Conservation (phyloP, 92 coral and sea anemone genomes). For the Anthopleura xanthogrammica region DNA sequence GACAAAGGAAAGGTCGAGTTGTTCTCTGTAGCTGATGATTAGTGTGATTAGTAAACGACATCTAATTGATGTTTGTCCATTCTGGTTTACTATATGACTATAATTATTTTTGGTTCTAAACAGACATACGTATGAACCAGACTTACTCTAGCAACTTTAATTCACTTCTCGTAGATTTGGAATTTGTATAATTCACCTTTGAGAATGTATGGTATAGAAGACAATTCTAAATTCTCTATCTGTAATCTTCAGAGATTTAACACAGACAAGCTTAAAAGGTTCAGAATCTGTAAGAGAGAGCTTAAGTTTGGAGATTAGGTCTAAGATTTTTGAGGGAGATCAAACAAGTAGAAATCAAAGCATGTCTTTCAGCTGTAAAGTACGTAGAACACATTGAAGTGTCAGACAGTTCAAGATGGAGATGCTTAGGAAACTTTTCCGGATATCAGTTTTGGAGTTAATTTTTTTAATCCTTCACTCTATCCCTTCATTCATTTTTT, state of each 20-base stretch:
- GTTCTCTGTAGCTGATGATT: background rate
- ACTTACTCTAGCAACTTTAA: background rate
- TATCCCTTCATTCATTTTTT: background rate
- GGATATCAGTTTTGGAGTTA: too few species aligned
- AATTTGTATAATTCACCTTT: background rate
- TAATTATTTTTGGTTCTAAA: background rate
- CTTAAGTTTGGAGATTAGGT: background rate
- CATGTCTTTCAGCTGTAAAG: background rate
- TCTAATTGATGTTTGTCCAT: background rate
- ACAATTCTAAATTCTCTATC: background rate
- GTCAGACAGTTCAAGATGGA: background rate
- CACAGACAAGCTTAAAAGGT: constrained; percentile 4
- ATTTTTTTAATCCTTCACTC: too few species aligned
- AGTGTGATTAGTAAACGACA: background rate
- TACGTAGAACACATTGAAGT: background rate
- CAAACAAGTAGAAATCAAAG: background rate
- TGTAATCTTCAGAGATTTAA: background rate
- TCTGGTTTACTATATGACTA: background rate
- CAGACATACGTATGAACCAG: background rate
- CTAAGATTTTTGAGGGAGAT: background rate
- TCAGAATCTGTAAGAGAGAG: background rate
- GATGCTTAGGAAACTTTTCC: background rate
- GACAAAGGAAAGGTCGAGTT: background rate
- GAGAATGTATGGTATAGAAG: background rate
- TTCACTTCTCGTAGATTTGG: too few species aligned